Base-by-base conservation (phyloP, 2,888 invertebrate species). In the Eupithecia centaureata region DNA sequence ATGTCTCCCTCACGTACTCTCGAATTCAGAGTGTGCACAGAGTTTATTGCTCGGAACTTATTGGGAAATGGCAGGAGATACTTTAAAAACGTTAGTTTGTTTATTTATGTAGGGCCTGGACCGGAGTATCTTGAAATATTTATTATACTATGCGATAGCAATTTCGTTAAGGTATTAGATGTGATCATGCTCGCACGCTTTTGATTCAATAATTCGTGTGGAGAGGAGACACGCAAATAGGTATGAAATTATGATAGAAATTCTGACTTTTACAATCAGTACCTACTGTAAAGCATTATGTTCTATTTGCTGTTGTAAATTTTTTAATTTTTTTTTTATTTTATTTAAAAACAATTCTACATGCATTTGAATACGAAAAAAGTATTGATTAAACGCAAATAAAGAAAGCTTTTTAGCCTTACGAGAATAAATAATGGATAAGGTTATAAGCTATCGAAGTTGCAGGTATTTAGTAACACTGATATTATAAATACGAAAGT, bases 11-110 rank as follows among this genome's bases (percentile, higher is more conserved):
- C 74, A 82, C 77, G 82, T 79, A 77, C 80, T 77, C 80, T 86
- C 81, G 78, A 81, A 83, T 87, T 80, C 81, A 82, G 83, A 82
- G 80, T 82, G 81, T 78, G 74, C 73, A 71, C 73, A 71, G 77
- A 79, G 79, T 86, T 86, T 87, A 87, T 87, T 84, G 80, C 79
- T 73, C 74, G 88, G 83, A 86, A 87, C 84, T 83, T 80, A 87
- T 86, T 83, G 82, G 82, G 76, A 81, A 82, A 82, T 82, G 76
- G 73, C 71, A 30, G 57, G 51, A 58, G 59, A 67, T 71, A 65
- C 69, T 68, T 70, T 71, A 65, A 30, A 64, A 47, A 56, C 42
- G 42, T 51, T 61, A 70, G 57, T 67, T 57, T 68, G 59, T 71
- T 72, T 71, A 67, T 68, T 68, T 52, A 57, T 30, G 18, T n/a